A percentile compares a stretch with the other conserved stretches of the same genome.
These are phyloP conservation scores for Caenorhabditis sp. DNA, from an alignment of 2,888 invertebrate species.

Conservation along the genomic window DNA sequence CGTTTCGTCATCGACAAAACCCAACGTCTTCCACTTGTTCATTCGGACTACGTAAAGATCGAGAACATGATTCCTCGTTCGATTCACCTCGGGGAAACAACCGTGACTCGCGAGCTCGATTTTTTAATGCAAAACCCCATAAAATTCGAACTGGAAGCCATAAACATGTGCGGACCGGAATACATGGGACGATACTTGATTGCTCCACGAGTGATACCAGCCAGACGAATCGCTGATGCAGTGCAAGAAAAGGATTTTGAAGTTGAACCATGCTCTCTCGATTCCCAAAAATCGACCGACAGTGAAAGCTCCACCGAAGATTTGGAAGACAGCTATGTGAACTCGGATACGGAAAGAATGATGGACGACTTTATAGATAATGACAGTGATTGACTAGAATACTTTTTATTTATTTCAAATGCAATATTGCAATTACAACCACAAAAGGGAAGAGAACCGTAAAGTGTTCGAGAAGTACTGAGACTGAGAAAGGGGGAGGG, in stretches of 20 bases:
- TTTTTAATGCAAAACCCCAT: constrained; percentile 35
- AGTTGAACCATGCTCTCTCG: not conserved
- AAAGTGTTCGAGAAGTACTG: constrained; percentile 62
- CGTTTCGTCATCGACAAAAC: constrained; percentile 27
- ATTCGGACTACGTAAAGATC: constrained; percentile 38
- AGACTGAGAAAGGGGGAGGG: constrained; percentile 48
- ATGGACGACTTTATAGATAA: constrained; percentile 39
- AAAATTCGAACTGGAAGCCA: constrained; percentile 43
- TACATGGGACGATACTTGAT: constrained; percentile 38
- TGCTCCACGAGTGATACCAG: constrained; percentile 2
- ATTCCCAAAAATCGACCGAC: not conserved
- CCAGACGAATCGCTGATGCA: not conserved
- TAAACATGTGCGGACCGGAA: constrained; percentile 41
- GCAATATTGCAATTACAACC: constrained; percentile 55
- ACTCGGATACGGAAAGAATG: constrained; percentile 34
- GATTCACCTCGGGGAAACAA: constrained; percentile 31
- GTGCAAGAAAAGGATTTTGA: not conserved
- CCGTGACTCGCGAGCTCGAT: constrained; percentile 37
- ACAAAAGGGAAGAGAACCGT: constrained; percentile 45
- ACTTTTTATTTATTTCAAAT: constrained; percentile 24
- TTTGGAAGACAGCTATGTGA: constrained; percentile 2
- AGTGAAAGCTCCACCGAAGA: not conserved
- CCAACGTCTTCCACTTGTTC: constrained; percentile 40
- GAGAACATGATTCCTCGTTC: constrained; percentile 41
- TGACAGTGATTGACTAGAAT: constrained; percentile 38